phyloP scores from a whole-genome alignment of 2,888 invertebrate genomes.

The Synanthedon myopaeformis region DNA sequence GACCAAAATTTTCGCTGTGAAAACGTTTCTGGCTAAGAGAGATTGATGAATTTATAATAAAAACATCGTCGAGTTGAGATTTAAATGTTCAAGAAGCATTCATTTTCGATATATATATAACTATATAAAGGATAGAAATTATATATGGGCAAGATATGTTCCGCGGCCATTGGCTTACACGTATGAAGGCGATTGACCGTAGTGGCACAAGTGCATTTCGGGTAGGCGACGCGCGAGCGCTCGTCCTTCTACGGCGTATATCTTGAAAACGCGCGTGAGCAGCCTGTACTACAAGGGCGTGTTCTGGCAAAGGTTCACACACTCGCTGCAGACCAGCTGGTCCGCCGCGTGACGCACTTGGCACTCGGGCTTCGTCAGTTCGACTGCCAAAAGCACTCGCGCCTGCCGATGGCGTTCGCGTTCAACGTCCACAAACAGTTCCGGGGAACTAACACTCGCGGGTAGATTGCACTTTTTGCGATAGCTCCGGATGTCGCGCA shows the following conservation, averaged over 20 bases:
- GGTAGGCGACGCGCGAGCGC: slow-evolving; percentile 15
- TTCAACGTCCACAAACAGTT: slow-evolving; percentile 22
- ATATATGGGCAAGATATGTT: slow-evolving; percentile 23
- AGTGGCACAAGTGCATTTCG: slow-evolving; percentile 15
- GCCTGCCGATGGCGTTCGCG: slow-evolving; percentile 21
- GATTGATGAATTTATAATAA: too few relatives aligned
- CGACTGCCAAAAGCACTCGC: slow-evolving; percentile 55
- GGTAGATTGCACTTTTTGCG: slow-evolving; percentile 24
- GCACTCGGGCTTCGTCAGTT: slow-evolving; percentile 32
- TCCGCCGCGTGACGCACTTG: slow-evolving; percentile 24
- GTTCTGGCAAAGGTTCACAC: slow-evolving; percentile 29
- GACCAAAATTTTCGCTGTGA: too few relatives aligned
- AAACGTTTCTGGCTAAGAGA: too few relatives aligned
- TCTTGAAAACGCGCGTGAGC: slow-evolving; percentile 59
- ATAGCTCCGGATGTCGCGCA: slow-evolving; percentile 14
- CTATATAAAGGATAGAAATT: too few relatives aligned
- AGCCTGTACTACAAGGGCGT: slow-evolving; percentile 61
- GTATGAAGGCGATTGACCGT: slow-evolving; percentile 19
- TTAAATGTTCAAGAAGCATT: too few relatives aligned
- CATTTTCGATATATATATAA: too few relatives aligned
- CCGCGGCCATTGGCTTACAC: slow-evolving; percentile 17
- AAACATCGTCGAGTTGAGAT: too few relatives aligned
- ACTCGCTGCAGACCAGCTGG: slow-evolving; percentile 32
- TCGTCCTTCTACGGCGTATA: slow-evolving; percentile 52
- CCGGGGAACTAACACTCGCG: slow-evolving; percentile 58